Conservation (phyloP, 30 jellyfish, hydroid and myxozoan species). For the Cassiopea xamachana region DNA sequence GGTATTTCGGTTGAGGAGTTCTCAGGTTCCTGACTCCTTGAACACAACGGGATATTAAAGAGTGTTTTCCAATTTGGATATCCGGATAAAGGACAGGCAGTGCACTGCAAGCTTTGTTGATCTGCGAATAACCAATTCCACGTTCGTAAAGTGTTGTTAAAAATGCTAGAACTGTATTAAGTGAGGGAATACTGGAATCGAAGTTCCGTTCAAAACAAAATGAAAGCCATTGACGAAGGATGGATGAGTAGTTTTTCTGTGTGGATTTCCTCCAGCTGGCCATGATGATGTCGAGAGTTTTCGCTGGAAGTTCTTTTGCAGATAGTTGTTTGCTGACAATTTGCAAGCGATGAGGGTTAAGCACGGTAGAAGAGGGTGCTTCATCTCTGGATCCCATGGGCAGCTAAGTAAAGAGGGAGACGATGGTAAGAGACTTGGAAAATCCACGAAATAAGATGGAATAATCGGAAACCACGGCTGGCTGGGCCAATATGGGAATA, state of each 20-base stretch:
- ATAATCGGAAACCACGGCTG: conserved; percentile 55
- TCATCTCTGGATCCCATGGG: conserved; percentile 6
- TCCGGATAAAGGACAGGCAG: conserved; percentile 26
- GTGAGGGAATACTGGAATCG: conserved; percentile 21
- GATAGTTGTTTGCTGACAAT: conserved; percentile 7
- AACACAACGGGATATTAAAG: neutral
- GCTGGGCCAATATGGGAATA: conserved; percentile 50
- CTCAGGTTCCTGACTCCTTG: conserved; percentile 26
- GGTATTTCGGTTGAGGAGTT: conserved; percentile 18
- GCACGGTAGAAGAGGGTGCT: no score
- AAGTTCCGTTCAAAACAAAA: conserved; percentile 27
- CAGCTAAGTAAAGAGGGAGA: neutral
- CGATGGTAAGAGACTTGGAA: neutral
- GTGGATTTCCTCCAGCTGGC: conserved; percentile 32
- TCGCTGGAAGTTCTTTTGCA: neutral
- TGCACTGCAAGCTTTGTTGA: conserved; percentile 44
- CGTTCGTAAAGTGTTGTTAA: conserved; percentile 9
- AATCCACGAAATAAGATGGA: neutral
- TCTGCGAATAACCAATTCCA: conserved; percentile 34
- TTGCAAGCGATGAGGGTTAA: no score
- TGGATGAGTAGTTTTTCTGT: neutral
- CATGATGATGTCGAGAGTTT: conserved; percentile 16
- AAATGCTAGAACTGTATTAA: conserved; percentile 16
- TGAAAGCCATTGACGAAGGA: conserved; percentile 33
- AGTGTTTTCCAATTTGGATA: conserved; percentile 20